Evolutionary conservation across 1,140 invertebrate species (phyloP).

Genomic region (Anastatus disparis): DNA sequence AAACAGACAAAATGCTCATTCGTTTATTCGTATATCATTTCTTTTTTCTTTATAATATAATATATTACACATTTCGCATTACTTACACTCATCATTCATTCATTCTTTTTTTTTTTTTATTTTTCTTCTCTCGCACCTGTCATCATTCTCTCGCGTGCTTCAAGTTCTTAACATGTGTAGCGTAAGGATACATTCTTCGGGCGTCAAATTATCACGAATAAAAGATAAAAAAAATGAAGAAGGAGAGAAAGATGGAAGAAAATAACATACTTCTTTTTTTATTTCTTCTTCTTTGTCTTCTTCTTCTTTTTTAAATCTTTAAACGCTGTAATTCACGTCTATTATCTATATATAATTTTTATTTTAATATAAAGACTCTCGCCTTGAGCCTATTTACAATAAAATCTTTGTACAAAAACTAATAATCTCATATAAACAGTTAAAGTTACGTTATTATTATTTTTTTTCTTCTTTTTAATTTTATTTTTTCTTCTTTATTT

Average conservation of each 20-base stretch:
- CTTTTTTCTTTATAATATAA: slow-evolving; percentile 44
- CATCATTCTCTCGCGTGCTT: slow-evolving; percentile 8
- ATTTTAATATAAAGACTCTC: slow-evolving; percentile 5
- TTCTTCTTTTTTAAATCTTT: neutral
- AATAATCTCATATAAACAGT: slow-evolving; percentile 55
- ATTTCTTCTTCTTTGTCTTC: no score
- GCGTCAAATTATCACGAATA: neutral
- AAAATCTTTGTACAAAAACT: slow-evolving; percentile 60
- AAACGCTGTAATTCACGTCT: neutral
- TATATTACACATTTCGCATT: slow-evolving; percentile 40
- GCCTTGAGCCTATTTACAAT: slow-evolving; percentile 59
- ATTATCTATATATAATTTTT: slow-evolving; percentile 21
- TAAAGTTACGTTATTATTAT: slow-evolving; percentile 37
- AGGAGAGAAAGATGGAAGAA: no score
- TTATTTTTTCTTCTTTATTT: no score
- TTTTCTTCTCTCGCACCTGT: slow-evolving; percentile 2
- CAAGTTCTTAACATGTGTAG: slow-evolving; percentile 34
- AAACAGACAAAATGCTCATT: slow-evolving; percentile 58
- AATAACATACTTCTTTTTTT: no score
- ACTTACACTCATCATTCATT: neutral
- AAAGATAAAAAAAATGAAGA: slow-evolving; percentile 17
- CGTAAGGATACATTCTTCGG: slow-evolving; percentile 10
- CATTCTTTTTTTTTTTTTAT: no score
- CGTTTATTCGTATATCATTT: slow-evolving; percentile 43
- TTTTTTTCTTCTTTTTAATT: no score